Base-by-base conservation (phyloP, 2,113 vertebrate genomes). In the Speoplatyrhinus poulsoni region DNA sequence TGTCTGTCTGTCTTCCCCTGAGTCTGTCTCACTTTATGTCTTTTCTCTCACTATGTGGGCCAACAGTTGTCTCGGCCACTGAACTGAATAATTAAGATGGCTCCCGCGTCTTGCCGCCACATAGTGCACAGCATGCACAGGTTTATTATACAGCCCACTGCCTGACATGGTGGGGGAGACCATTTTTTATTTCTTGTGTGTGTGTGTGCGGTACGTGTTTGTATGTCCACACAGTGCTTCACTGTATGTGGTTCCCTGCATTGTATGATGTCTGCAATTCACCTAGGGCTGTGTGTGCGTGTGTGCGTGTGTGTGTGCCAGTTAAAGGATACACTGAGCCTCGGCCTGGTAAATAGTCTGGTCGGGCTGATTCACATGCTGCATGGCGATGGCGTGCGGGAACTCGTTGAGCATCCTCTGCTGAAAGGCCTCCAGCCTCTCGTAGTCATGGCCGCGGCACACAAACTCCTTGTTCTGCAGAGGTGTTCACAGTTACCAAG, bases 341-440 rank as follows among this genome's bases (percentile, higher is more conserved):
- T 99, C 98, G 0, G 96, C 96, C 91, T 99, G 97, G 92, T 98
- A 97, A 87, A 99, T 98, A 87, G 96, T 99, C 89, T 99, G 96
- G 72, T 99, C 98, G 0, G 98, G 97, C 89, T 96, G 96, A 94
- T 99, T 98, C 86, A 95, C 97, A 60, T 99, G 96, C 88, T 99
- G 97, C 96, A 99, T 99, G 92, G 97, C 96, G 83, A 99, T 98
- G 88, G 98, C 98, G 36, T 98, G 96, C 60, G 98, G 98, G 83
- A 99, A 99, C 93, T 99, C 98, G 49, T 94, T 96, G 82, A 99
- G 90, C 98, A 99, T 99, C 81, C 98, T 90, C 92, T 99, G 98
- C 81, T 99, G 98, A 90, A 99, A 99, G 69, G 98, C 97, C 90
- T 99, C 98, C 91, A 99, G 88, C 69, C 98, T 91, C 89, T 99